A percentile compares a stretch with the other conserved stretches of the same genome.
Evolutionary conservation across 1,140 invertebrate species (phyloP).

Genomic region (Halesus radiatus): DNA sequence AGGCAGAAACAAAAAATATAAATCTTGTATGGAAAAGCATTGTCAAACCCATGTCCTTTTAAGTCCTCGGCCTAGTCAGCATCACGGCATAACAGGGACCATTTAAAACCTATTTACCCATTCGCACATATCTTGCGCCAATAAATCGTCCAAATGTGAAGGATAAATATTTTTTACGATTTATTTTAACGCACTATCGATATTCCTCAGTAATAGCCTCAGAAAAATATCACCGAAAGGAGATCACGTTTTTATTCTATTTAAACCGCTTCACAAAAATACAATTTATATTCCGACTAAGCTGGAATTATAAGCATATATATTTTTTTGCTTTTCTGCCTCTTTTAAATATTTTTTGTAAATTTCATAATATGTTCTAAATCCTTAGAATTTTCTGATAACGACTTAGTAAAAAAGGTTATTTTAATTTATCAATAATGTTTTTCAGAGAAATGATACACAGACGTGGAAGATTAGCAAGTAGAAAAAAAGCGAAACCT

Average conservation of each 20-base stretch:
- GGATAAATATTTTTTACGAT: constrained; percentile 34
- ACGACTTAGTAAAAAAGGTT: no score
- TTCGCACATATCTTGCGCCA: constrained; percentile 14
- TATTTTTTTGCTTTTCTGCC: no score
- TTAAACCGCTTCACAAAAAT: no score
- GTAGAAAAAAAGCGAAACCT: constrained; percentile 7
- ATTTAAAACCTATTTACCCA: constrained; percentile 39
- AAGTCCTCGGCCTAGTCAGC: constrained; percentile 31
- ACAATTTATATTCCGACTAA: no score
- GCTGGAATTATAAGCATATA: no score
- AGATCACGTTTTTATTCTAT: no score
- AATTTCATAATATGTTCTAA: no score
- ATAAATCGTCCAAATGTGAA: constrained; percentile 36
- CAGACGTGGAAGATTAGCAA: not conserved
- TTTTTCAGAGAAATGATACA: not conserved
- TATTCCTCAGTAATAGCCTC: constrained; percentile 3
- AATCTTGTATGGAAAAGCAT: constrained; percentile 45
- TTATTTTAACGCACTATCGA: constrained; percentile 32
- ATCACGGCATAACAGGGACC: constrained; percentile 38
- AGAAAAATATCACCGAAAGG: not conserved
- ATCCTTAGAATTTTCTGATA: no score
- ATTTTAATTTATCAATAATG: no score
- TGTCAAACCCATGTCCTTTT: constrained; percentile 44
- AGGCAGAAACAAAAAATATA: constrained; percentile 36
- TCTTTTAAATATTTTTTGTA: no score